Percentiles rank a stretch among this genome's conserved stretches.
Evolutionary conservation across 2,113 vertebrate species (phyloP).

Genomic region (Grantiella picta): DNA sequence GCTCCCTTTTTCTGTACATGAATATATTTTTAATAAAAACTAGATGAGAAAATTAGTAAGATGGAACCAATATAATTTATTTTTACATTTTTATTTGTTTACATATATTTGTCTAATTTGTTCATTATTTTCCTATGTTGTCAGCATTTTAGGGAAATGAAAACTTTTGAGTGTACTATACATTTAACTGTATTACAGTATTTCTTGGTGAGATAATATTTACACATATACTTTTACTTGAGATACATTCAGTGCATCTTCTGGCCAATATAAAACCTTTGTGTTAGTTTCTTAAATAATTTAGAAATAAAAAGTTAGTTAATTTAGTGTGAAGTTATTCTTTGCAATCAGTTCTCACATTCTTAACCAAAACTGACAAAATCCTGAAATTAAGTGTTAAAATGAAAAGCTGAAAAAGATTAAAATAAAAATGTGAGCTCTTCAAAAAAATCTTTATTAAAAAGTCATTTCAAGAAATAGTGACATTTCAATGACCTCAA

Average conservation of each 20-base stretch:
- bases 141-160: not conserved
- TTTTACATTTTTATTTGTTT: not conserved
- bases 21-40: not conserved
- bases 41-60: not conserved
- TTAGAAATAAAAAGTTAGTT: not conserved
- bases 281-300: not conserved
- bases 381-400: not conserved
- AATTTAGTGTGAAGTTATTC: not conserved
- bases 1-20: accelerated
- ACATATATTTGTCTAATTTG: not conserved
- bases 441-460: not conserved
- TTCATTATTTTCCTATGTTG: not conserved
- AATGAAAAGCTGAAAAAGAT: not conserved
- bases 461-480: not conserved
- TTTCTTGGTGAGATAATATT: not conserved
- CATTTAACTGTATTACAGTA: not conserved
- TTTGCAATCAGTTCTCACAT: not conserved
- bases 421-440: not conserved
- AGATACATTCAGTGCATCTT: not conserved
- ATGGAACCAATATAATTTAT: not conserved
- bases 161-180: not conserved
- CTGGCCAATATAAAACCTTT: not conserved
- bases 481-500: not conserved
- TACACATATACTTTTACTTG: not conserved
- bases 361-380: not conserved